Evolutionary conservation across 2,888 invertebrate genomes (phyloP), one percentile per base, ranked within the genome.

Genomic region (Dicroscelio sp.): DNA sequence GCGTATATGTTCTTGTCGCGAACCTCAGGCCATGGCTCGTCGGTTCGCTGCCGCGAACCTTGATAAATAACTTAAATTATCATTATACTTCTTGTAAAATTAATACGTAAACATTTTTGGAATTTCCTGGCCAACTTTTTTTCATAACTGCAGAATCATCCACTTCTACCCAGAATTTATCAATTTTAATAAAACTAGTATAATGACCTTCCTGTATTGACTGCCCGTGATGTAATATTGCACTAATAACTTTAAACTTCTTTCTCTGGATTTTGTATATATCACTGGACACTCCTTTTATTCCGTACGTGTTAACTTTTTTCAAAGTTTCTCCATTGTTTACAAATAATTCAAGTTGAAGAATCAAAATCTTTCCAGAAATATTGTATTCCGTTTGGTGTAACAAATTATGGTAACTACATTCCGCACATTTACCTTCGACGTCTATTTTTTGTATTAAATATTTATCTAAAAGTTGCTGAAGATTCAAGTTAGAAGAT

Each of bases 401-500:
- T 20, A 71, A 71, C 30, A 71, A 71, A 43, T 73, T 1, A 30
- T 30, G 6, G 27, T 12, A 12, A 30, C 73, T 31, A 52, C 48
- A 73, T 52, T 52, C 73, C 23, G 4, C 52, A 73, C 52, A 73
- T 69, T 69, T 69, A 69, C 69, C 69, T 25, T 38, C 43, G 25
- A 69, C 25, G 30, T 69, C 23, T 25, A 30, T 33, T 3, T 14
- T 52, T 73, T 73, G 25, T 1, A 20, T 12, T 48, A 52, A 52
- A 73, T 52, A 30, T 73, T 52, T 14, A 52, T 73, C 31, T 73
- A 73, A 33, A 2, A 73, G 20, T 30, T 73, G 20, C 52, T 73
- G 30, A 2, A 73, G 31, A 52, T 30, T 52, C 17, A 73, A 25
- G 31, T 23, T 73, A 8, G 33, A 43, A 17, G 17, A n/a, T n/a